phyloP scores from a whole-genome alignment of 2,888 invertebrate species.

The Pandemis heparana region DNA sequence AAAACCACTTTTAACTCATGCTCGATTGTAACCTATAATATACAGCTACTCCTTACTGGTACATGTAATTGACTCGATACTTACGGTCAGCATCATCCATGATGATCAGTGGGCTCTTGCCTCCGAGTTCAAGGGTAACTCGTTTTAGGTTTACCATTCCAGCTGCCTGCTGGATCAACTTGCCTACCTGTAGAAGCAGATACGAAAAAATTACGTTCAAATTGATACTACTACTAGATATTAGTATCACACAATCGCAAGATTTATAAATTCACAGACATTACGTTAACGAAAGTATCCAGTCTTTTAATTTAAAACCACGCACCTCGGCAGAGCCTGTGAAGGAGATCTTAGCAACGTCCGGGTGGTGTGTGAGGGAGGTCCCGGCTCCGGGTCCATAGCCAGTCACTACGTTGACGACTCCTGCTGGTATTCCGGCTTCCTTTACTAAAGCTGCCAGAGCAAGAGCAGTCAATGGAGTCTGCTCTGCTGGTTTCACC shows the following conservation, averaged over 20 bases:
- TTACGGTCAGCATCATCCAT: slow-evolving; percentile 92
- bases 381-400: slow-evolving; percentile 92
- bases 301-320: neutral
- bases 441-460: slow-evolving; percentile 93
- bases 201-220: too few relatives aligned
- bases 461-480: slow-evolving; percentile 94
- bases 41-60: too few relatives aligned
- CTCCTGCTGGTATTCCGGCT: slow-evolving; percentile 96
- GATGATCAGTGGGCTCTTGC: slow-evolving; percentile 94
- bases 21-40: neutral
- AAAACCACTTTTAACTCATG: neutral
- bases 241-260: too few relatives aligned
- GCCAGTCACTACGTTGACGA: slow-evolving; percentile 95
- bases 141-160: slow-evolving; percentile 92
- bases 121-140: slow-evolving; percentile 93
- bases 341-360: slow-evolving; percentile 95
- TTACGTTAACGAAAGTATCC: neutral
- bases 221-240: too few relatives aligned
- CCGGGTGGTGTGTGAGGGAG: slow-evolving; percentile 88
- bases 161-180: slow-evolving; percentile 88
- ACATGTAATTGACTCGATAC: slow-evolving; percentile 50
- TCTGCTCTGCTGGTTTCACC: slow-evolving; percentile 97
- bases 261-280: too few relatives aligned
- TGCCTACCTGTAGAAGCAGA: slow-evolving; percentile 76
- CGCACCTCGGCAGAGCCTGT: slow-evolving; percentile 71